Evolutionary conservation across 2,888 invertebrate species (phyloP).

Genomic region (Leucophenga maculata): DNA sequence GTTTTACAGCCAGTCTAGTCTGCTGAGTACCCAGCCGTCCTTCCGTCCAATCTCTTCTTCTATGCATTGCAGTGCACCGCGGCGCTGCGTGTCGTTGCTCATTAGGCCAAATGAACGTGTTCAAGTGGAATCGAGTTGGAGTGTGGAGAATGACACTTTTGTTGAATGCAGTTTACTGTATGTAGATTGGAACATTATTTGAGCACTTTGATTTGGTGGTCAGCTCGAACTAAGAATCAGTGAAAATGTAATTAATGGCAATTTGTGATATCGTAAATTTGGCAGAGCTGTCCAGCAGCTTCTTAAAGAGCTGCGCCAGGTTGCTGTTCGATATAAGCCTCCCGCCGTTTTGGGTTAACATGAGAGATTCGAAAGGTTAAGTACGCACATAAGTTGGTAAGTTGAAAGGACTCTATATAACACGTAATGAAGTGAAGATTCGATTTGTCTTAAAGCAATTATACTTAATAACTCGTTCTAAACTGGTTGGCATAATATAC

Average conservation of each 20-base stretch:
- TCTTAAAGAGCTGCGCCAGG: background rate
- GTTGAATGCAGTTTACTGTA: background rate
- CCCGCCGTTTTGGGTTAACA: slow-evolving; percentile 19
- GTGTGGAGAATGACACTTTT: slow-evolving; percentile 17
- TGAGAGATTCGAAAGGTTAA: slow-evolving; percentile 8
- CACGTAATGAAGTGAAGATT: too few species aligned
- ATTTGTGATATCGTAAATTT: slow-evolving; percentile 71
- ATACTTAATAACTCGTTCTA: too few species aligned
- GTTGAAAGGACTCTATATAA: too few species aligned
- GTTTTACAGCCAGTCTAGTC: background rate
- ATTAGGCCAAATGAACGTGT: slow-evolving; percentile 24
- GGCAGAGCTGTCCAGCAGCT: slow-evolving; percentile 23
- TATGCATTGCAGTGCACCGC: background rate
- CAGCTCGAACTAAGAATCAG: slow-evolving; percentile 47
- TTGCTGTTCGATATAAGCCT: background rate
- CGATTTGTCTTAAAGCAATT: too few species aligned
- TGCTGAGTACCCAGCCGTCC: too few species aligned
- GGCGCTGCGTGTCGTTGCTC: slow-evolving; percentile 10
- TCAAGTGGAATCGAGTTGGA: slow-evolving; percentile 6
- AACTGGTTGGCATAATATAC: too few species aligned
- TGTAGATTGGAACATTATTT: too few species aligned
- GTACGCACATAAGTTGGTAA: background rate
- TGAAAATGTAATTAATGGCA: slow-evolving; percentile 72
- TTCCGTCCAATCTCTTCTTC: background rate
- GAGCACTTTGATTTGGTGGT: background rate